A percentile compares a stretch with the other conserved stretches of the same genome.
Conservation (phyloP, 2,797 vertebrate species). For the Microhierax caerulescens region DNA sequence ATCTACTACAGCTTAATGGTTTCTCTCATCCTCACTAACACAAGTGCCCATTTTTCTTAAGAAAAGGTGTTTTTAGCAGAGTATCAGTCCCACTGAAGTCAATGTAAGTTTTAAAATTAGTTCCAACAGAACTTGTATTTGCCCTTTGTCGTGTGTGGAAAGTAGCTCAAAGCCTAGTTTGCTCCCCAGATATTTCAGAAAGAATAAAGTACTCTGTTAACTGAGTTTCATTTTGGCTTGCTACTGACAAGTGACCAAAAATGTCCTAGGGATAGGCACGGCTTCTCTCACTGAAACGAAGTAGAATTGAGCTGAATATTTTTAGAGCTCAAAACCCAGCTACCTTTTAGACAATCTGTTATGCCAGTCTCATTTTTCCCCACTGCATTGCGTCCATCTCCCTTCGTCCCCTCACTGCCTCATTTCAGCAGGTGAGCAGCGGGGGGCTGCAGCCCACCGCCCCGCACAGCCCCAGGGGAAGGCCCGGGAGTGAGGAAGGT, state of each 20-base stretch:
- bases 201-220: background rate
- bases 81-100: background rate
- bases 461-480: background rate
- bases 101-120: too few relatives aligned
- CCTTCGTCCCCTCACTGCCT: background rate
- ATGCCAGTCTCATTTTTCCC: background rate
- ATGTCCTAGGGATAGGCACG: rapidly evolving
- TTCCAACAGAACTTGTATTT: background rate
- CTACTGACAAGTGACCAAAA: background rate
- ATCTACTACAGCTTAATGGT: background rate
- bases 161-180: background rate
- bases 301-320: background rate
- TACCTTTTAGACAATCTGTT: background rate
- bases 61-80: background rate
- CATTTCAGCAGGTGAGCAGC: rapidly evolving
- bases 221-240: background rate
- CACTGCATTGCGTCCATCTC: rapidly evolving
- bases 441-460: background rate
- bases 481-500: background rate
- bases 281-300: background rate
- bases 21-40: background rate
- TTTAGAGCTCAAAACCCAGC: background rate
- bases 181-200: background rate
- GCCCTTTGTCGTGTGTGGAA: background rate
- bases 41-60: background rate